Percentiles rank a stretch among this genome's conserved stretches.
Conservation (phyloP, 2,888 invertebrate genomes). For the Spicauda simplicius region DNA sequence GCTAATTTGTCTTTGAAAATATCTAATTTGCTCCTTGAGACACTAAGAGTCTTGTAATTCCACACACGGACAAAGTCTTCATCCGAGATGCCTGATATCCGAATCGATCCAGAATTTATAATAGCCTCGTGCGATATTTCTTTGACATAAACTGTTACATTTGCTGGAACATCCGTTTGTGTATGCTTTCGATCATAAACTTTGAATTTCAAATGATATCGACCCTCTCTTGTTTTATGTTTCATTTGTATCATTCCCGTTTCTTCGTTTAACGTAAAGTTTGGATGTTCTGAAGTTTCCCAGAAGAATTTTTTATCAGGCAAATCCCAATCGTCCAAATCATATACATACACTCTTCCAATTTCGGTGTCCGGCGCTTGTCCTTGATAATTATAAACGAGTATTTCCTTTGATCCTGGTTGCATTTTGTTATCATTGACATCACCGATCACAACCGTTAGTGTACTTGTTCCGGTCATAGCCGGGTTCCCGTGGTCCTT, state of each 20-base stretch:
- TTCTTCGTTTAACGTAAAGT: constrained; percentile 95
- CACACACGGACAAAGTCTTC: constrained; percentile 98
- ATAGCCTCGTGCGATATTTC: constrained; percentile 98
- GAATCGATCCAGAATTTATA: constrained; percentile 96
- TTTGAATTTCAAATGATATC: constrained; percentile 91
- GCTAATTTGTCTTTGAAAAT: constrained; percentile 95
- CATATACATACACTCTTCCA: constrained; percentile 98
- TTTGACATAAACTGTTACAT: constrained; percentile 96
- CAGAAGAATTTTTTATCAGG: constrained; percentile 99
- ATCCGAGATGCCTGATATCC: constrained; percentile 96
- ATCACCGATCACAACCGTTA: constrained; percentile 98
- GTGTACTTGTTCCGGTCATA: constrained; percentile 97
- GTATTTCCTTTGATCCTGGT: constrained; percentile 98
- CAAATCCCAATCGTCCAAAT: constrained; percentile 99
- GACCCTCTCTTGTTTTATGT: constrained; percentile 95
- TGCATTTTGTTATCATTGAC: constrained; percentile 99
- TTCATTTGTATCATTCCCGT: constrained; percentile 98
- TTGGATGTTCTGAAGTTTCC: constrained; percentile 94
- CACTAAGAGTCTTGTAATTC: constrained; percentile 94
- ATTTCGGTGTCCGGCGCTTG: constrained; percentile 96
- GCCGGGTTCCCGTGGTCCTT: constrained; percentile 98
- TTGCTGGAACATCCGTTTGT: constrained; percentile 97
- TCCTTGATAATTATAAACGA: constrained; percentile 98
- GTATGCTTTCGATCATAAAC: constrained; percentile 98
- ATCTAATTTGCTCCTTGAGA: constrained; percentile 94